A percentile compares a stretch with the other conserved stretches of the same genome.
phyloP scores from a whole-genome alignment of 2,888 invertebrate genomes.

The Germaria angustata region DNA sequence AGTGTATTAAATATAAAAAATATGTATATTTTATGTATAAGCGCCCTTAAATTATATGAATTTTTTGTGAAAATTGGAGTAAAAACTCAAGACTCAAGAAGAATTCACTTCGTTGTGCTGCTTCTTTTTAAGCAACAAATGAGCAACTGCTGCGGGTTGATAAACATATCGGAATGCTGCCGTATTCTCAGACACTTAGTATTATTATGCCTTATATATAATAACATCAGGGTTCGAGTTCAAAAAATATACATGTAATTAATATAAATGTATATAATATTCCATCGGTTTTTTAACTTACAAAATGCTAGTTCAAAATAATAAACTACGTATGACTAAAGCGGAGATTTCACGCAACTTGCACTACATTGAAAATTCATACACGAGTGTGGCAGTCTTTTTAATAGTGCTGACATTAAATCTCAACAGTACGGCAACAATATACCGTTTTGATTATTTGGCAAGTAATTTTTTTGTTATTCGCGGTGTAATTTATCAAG shows the following conservation, averaged over 20 bases:
- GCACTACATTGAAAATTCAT: too few species aligned
- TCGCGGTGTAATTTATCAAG: not conserved
- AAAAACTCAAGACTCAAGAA: constrained; percentile 62
- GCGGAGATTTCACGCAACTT: too few species aligned
- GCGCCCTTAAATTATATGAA: constrained; percentile 44
- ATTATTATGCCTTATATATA: too few species aligned
- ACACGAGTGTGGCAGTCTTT: not conserved
- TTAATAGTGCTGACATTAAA: not conserved
- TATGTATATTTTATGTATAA: constrained; percentile 39
- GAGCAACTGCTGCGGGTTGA: constrained; percentile 46
- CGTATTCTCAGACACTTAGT: constrained; percentile 1
- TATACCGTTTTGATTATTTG: not conserved
- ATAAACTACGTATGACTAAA: too few species aligned
- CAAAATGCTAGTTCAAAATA: too few species aligned
- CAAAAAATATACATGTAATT: too few species aligned
- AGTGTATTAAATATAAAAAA: constrained; percentile 51
- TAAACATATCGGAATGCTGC: not conserved
- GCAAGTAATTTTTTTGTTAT: not conserved
- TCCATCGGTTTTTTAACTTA: too few species aligned
- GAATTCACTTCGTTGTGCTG: constrained; percentile 58
- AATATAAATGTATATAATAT: too few species aligned
- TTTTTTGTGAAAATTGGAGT: constrained; percentile 59
- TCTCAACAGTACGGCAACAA: not conserved
- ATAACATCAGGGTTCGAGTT: not conserved
- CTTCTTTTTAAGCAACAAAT: constrained; percentile 65